These are phyloP conservation scores for Gallinago media DNA, from an alignment of 2,113 vertebrate species.

Conservation along the genomic window DNA sequence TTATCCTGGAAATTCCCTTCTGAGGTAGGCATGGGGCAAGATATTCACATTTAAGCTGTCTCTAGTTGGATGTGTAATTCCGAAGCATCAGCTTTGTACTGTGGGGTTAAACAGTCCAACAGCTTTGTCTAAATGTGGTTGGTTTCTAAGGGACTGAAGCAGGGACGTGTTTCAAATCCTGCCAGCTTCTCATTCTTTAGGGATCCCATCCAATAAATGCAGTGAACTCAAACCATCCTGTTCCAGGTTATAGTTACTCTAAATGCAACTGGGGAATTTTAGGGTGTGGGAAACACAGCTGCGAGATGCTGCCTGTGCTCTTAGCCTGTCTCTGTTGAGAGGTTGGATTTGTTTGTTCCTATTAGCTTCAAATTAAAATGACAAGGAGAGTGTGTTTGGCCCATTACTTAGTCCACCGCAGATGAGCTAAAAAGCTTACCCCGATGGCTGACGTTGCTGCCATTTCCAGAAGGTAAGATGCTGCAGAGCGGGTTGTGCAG, in stretches of 20 bases:
- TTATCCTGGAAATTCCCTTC: neutral
- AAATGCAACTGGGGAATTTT: neutral
- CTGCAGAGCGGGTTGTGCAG: neutral
- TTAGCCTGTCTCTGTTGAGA: neutral
- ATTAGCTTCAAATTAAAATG: neutral
- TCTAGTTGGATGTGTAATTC: neutral
- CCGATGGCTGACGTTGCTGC: neutral
- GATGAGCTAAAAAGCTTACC: neutral
- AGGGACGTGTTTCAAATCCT: neutral
- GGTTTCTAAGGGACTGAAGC: neutral
- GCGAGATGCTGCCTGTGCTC: neutral
- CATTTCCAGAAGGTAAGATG: neutral
- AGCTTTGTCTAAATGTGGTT: neutral
- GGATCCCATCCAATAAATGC: neutral
- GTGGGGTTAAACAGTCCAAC: neutral
- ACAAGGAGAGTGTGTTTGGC: neutral
- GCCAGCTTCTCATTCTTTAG: neutral
- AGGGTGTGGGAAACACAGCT: neutral
- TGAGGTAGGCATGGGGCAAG: neutral
- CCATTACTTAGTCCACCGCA: neutral
- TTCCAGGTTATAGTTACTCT: neutral
- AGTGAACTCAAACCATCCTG: neutral
- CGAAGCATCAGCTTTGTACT: neutral
- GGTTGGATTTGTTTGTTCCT: neutral
- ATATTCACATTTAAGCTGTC: neutral